Conservation (phyloP, 2,113 vertebrate species). For the Thymallus thymallus region DNA sequence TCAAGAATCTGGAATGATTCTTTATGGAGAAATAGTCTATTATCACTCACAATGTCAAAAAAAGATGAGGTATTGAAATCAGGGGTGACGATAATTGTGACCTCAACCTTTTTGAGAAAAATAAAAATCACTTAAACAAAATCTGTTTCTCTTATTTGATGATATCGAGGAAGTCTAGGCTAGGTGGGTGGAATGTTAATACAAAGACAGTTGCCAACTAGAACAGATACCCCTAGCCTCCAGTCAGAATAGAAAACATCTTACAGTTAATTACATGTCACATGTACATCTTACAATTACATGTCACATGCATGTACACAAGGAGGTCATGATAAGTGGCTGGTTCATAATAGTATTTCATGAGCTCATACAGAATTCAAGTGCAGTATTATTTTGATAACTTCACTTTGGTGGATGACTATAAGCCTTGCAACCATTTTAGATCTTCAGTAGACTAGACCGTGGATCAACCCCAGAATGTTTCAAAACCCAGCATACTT, state of each 20-base stretch:
- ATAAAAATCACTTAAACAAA: too few relatives aligned
- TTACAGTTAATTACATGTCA: constrained; percentile 24
- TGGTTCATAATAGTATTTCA: neutral
- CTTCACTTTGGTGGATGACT: neutral
- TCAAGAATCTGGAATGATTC: too few relatives aligned
- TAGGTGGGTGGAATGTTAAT: constrained; percentile 37
- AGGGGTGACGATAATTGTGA: too few relatives aligned
- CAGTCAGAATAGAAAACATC: constrained; percentile 21
- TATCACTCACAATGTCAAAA: too few relatives aligned
- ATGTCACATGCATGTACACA: neutral
- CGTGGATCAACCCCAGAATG: too few relatives aligned
- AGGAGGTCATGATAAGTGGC: neutral
- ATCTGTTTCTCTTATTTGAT: too few relatives aligned
- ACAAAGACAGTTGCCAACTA: constrained; percentile 49
- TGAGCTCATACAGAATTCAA: neutral
- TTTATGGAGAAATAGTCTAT: too few relatives aligned
- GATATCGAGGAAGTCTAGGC: constrained; percentile 21
- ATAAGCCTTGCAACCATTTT: neutral
- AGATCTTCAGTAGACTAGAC: too few relatives aligned
- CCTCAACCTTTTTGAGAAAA: too few relatives aligned
- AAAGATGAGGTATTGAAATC: too few relatives aligned
- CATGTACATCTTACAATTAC: neutral
- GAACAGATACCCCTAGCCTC: constrained; percentile 46
- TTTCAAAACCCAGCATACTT: neutral
- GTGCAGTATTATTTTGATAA: neutral